Evolutionary conservation across 1,140 invertebrate genomes (phyloP), one percentile per base, ranked within the genome.

Genomic region (Archivesica marissinica): DNA sequence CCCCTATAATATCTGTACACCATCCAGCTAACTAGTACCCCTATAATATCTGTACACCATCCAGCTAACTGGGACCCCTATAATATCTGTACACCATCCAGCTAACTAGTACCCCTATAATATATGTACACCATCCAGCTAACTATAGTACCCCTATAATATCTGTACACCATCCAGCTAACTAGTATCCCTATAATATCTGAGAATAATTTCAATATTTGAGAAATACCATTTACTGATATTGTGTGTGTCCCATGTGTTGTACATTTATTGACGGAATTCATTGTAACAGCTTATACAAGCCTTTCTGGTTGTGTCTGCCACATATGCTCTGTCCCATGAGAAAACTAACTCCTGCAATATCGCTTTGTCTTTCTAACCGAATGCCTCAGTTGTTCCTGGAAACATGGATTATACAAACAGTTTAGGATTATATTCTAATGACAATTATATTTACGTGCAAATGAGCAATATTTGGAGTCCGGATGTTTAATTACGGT

Each of bases 311-410:
- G 38, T 77, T 76, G 39, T 77, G 30, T 38, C 20, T 61, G 54
- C 75, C 52, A 47, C 75, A 77, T 77, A 77, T 77, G 75, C 56
- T 77, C 9, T 52, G 44, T 77, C 75, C 75, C 54, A 33, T n/a
- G 75, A 56, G 75, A 77, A n/a, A 56, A 59, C 38, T 30, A 56
- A n/a, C 15, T 76, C 23, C n/a, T 35, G 39, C 54, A 25, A 59
- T 35, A 30, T 25, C 15, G n/a, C 75, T 77, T 59, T 61, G 25
- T 61, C 4, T 61, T 77, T n/a, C n/a, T n/a, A n/a, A n/a, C n/a
- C n/a, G n/a, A n/a, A n/a, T n/a, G n/a, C 54, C 13, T 20, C 50
- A 77, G 6, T 47, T 33, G 30, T 20, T 74, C 39, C 44, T 6
- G 52, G 70, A 50, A 50, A 47, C 23, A 28, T 17, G 59, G 59